A percentile compares a stretch with the other conserved stretches of the same genome.
These are phyloP conservation scores for Cryptoblepharus egeriae DNA, from an alignment of 2,797 vertebrate species.

Conservation along the genomic window DNA sequence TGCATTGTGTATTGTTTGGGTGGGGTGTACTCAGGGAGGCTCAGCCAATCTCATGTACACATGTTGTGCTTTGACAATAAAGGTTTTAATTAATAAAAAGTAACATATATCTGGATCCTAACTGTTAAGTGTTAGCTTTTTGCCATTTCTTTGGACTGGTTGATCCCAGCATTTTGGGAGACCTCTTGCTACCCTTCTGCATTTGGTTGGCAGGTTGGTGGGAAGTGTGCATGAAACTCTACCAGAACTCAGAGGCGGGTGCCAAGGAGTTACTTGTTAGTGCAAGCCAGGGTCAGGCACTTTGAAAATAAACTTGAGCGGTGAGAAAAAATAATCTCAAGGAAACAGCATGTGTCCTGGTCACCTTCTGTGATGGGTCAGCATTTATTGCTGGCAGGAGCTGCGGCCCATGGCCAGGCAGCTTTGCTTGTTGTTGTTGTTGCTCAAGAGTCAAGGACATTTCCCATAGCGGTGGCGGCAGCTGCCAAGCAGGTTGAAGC, in stretches of 20 bases:
- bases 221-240: background rate
- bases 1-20: too few species aligned
- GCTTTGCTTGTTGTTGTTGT: background rate
- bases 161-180: too few species aligned
- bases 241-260: conserved; percentile 2
- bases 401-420: background rate
- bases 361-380: conserved; percentile 34
- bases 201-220: background rate
- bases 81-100: too few species aligned
- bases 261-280: conserved; percentile 4
- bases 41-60: too few species aligned
- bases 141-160: background rate
- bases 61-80: too few species aligned
- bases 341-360: conserved; percentile 41
- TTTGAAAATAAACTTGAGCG: conserved; percentile 29
- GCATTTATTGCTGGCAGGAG: conserved; percentile 35
- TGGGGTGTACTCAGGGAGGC: too few species aligned
- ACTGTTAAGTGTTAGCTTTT: background rate
- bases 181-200: background rate
- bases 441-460: conserved; percentile 10
- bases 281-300: conserved; percentile 17
- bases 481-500: conserved; percentile 2
- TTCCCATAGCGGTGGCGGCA: background rate
- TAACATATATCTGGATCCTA: too few species aligned
- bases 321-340: conserved; percentile 37